Evolutionary conservation across 1,140 invertebrate genomes (phyloP), one percentile per base, ranked within the genome.

Genomic region (Ooceraea biroi): DNA sequence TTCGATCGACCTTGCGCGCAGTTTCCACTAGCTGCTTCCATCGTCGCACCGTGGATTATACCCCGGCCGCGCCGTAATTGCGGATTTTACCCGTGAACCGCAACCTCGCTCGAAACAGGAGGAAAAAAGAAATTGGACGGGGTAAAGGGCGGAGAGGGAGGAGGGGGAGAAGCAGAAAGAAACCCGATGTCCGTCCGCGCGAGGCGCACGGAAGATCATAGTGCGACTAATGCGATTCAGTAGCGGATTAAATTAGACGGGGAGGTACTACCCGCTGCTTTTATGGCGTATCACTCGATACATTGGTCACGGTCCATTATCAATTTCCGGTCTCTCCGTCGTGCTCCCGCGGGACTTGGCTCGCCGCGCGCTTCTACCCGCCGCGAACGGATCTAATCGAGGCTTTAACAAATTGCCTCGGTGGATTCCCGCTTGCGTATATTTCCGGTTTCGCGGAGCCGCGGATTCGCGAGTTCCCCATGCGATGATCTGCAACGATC

Each of bases 401-500:
- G 63, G 7, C 50, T 55, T 50, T 80, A 80, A 80, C 65, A 80
- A 80, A 80, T 80, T 80, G 76, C 76, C 69, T 80, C 65, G 63
- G 76, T 57, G 25, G 50, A 57, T 41, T 17, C 48, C n/a, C 57
- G 72, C 7, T 57, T 17, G 61, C 63, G 36, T 46, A 22, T 19
- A 69, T 48, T 78, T 65, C 69, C 69, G 17, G 36, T 80, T 80
- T 61, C 17, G 48, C n/a, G 8, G n/a, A 30, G 7, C 41, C 14
- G 44, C 44, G 11, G 17, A 14, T 25, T n/a, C 4, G 10, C 25
- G 5, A 8, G 63, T 63, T 17, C 12, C 30, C 12, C 17, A 65
- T 22, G n/a, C 19, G 50, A 22, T 30, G 14, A 41, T 10, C 36
- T 7, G 36, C 36, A 7, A 36, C 7, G 36, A 36, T 36, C 36